Base-by-base conservation (phyloP, 2,113 vertebrate genomes). In the Gymnarchus niloticus region DNA sequence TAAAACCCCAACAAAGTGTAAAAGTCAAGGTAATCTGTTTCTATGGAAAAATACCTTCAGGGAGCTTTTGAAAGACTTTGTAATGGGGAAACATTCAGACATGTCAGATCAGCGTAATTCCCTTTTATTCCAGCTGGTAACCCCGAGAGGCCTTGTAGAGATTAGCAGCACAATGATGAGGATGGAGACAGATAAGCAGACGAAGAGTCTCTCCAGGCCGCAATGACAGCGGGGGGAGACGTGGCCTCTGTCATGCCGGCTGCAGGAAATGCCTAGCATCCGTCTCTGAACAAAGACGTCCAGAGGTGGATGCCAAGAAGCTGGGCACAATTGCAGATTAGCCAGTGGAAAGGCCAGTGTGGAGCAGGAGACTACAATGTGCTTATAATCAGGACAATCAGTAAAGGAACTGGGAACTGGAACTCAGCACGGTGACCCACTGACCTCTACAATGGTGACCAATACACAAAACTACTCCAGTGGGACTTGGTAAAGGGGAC, bases 81-180 rank as follows among this genome's bases (percentile, higher is more conserved):
- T 57, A 54, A 89, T 59, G 86, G 89, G 89, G 54, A 90, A 89
- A 87, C 88, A 17, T 25, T 61, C 54, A 54, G 28, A 89, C 89
- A 92, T 7, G 6, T 92, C 88, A 78, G 88, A 92, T 91, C 89
- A 59, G 33, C 28, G 25, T 82, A 85, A 83, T 87, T 88, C 82
- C 54, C 52, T 85, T 46, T 82, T 83, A 83, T 87, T 88, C 82
- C 48, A 21, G 76, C 6, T 21, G 33, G 81, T 81, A 56, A 84
- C 85, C 84, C 84, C 76, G 82, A 80, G 41, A 81, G 56, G 84
- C 86, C 69, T 14, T 57, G 84, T 81, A 33, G 23, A 89, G 90
- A 92, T 91, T 88, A 85, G 73, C 86, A 87, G 85, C 87, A 91
- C 90, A 93, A 90, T 92, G 89, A 92, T 87, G 89, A 90, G 90